phyloP scores from a whole-genome alignment of 2,797 vertebrate species.

The Synanceia verrucosa region DNA sequence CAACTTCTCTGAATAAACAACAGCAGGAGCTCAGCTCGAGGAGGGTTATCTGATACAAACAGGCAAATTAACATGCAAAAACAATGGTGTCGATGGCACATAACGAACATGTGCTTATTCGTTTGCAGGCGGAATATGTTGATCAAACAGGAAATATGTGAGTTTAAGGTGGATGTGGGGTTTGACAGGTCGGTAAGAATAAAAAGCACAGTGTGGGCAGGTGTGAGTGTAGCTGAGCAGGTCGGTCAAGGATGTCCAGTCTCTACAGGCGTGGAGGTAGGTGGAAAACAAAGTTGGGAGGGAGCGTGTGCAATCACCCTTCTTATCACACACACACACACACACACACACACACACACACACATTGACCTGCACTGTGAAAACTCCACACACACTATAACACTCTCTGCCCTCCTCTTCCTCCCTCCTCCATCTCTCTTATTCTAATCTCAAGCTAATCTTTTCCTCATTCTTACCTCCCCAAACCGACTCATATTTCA shows the following conservation, averaged over 20 bases:
- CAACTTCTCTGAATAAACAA: conserved; percentile 51
- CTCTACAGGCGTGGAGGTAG: conserved; percentile 35
- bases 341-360: conserved; percentile 7
- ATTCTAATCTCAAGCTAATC: conserved; percentile 83
- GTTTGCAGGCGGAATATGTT: conserved; percentile 29
- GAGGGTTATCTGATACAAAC: conserved; percentile 57
- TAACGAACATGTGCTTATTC: conserved; percentile 56
- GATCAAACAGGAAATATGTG: conserved; percentile 10
- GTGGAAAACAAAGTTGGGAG: conserved; percentile 65
- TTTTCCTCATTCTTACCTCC: conserved; percentile 82
- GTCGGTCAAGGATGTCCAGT: conserved; percentile 60
- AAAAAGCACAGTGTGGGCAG: conserved; percentile 38
- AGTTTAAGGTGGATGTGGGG: conserved; percentile 4
- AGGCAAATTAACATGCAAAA: conserved; percentile 70
- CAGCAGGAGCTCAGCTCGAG: conserved; percentile 34
- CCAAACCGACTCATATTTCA: conserved; percentile 84
- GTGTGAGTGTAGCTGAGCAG: conserved; percentile 37
- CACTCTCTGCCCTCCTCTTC: conserved; percentile 69
- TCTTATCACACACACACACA: conserved; percentile 39
- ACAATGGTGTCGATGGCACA: conserved; percentile 35
- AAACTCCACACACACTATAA: conserved; percentile 50
- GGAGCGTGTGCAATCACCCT: conserved; percentile 61
- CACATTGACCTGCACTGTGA: conserved; percentile 37
- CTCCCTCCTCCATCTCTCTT: conserved; percentile 78
- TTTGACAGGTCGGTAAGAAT: conserved; percentile 39